phyloP scores from a whole-genome alignment of 1,140 invertebrate species.

The Mizuhopecten yessoensis region DNA sequence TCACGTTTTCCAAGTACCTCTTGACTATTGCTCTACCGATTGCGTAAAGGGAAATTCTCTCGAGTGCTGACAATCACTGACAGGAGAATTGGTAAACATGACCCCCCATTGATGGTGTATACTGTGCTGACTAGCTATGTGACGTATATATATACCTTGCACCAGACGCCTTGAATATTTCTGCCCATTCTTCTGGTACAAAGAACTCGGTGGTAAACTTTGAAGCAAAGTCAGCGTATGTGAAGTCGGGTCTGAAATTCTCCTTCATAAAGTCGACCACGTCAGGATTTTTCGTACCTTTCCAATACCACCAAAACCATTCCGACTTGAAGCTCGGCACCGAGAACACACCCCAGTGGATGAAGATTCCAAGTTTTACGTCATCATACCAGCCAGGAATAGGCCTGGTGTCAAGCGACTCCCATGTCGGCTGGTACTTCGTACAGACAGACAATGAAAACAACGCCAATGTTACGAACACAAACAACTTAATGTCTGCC shows the following conservation, averaged over 20 bases:
- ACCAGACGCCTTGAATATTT: conserved; percentile 67
- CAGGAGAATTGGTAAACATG: too few species aligned
- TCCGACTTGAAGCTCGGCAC: conserved; percentile 87
- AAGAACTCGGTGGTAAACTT: conserved; percentile 72
- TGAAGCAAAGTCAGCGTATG: conserved; percentile 74
- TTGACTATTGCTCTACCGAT: too few species aligned
- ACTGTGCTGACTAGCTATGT: too few species aligned
- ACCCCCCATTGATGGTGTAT: too few species aligned
- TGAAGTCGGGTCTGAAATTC: conserved; percentile 72
- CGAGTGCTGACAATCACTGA: too few species aligned
- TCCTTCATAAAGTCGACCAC: conserved; percentile 72
- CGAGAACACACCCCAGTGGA: conserved; percentile 96
- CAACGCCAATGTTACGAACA: background rate
- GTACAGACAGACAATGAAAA: conserved; percentile 36
- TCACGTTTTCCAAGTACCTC: too few species aligned
- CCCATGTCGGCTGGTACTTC: conserved; percentile 87
- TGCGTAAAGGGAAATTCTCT: too few species aligned
- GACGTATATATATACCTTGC: conserved; percentile 70
- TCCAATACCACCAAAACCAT: conserved; percentile 79
- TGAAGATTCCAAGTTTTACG: conserved; percentile 96
- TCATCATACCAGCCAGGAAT: conserved; percentile 95
- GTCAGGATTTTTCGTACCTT: conserved; percentile 40
- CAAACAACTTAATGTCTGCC: background rate
- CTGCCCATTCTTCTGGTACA: conserved; percentile 66
- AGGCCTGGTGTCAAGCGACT: conserved; percentile 91